Evolutionary conservation across 2,888 invertebrate genomes (phyloP), one percentile per base, ranked within the genome.

Genomic region (Xanthia togata): DNA sequence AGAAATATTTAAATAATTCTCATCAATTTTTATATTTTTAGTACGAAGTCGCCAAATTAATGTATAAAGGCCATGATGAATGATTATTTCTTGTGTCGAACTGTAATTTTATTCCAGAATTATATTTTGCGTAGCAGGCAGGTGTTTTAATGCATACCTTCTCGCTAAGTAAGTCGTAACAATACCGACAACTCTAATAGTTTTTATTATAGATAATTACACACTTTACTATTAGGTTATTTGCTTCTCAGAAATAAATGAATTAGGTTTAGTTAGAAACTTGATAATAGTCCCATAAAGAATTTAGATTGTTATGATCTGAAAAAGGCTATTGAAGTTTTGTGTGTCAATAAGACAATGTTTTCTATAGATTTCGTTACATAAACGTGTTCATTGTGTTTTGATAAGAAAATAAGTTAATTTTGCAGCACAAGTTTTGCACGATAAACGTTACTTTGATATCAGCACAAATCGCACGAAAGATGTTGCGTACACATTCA

Each of bases 401-500:
- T 70, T 72, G 59, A 77, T 77, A 76, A 65, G 59, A 71, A 76
- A 70, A 72, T 68, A 79, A 55, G 62, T 79, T 76, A 60, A 79
- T 79, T 82, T 82, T 78, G 74, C 80, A 85, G 84, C 87, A 87
- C 87, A 83, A 74, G 77, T 87, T 77, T 78, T 87, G 89, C 88
- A 89, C 88, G 57, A 83, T 83, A 82, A 78, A 83, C 57, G 67
- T 82, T 85, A 82, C 81, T 81, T 87, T 82, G 79, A 74, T 80
- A 79, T 76, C 71, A 80, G 89, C 89, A 89, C 89, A 80, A 74
- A 83, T 76, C 78, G 86, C 89, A 89, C 87, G 79, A 85, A 87
- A 82, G 83, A 81, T 82, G 76, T 86, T 87, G 86, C 81, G 79
- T 81, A 82, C 81, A 79, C 80, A 79, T 74, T 70, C 75, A 80